Conservation (phyloP, 2,888 invertebrate genomes). For the Notodonta ziczac region DNA sequence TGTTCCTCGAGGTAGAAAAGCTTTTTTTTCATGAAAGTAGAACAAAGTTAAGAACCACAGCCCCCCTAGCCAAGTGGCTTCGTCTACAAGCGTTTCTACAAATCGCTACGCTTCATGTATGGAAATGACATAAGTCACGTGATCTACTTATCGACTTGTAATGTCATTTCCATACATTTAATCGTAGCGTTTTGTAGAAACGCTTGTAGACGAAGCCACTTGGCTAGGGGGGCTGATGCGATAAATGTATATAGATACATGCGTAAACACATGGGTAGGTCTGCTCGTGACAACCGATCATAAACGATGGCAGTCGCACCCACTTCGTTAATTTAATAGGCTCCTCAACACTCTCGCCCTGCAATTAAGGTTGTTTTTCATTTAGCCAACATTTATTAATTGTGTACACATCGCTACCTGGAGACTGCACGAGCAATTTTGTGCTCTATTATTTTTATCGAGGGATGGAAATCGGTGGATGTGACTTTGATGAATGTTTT, state of each 20-base stretch:
- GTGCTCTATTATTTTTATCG: not conserved
- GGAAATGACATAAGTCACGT: no score
- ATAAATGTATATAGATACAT: not conserved
- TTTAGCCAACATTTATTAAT: constrained; percentile 9
- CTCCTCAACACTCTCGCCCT: constrained; percentile 34
- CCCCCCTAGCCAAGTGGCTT: no score
- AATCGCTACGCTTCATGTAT: no score
- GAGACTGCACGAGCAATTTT: not conserved
- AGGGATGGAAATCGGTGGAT: constrained; percentile 11
- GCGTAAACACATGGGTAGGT: not conserved
- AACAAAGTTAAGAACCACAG: not conserved
- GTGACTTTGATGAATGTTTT: constrained; percentile 19
- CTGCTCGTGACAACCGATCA: constrained; percentile 43
- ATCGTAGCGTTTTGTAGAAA: no score
- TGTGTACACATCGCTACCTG: not conserved
- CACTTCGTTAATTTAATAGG: constrained; percentile 42
- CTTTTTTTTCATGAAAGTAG: not conserved
- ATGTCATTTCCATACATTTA: no score
- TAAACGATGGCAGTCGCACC: constrained; percentile 41
- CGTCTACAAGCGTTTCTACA: no score
- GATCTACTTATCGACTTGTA: no score
- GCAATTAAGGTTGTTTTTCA: constrained; percentile 46
- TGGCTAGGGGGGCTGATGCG: no score
- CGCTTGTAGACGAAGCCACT: no score
- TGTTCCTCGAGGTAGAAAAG: no score